Conservation (phyloP, 2,113 vertebrate species). For the Ahaetulla prasina region DNA sequence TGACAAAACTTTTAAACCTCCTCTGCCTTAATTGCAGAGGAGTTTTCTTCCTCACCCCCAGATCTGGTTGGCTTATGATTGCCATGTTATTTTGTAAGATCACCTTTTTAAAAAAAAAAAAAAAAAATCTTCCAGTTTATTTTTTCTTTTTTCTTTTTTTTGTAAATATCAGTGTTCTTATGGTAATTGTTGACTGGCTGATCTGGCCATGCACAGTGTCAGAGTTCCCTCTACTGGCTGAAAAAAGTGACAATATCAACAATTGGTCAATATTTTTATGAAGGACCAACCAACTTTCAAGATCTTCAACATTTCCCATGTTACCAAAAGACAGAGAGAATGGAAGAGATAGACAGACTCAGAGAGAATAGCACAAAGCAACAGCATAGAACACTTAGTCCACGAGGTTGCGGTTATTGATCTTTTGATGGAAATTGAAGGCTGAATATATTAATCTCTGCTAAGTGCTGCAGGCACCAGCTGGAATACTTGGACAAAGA, state of each 20-base stretch:
- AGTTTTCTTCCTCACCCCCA: neutral
- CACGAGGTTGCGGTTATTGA: neutral
- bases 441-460: neutral
- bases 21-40: neutral
- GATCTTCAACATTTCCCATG: neutral
- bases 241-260: neutral
- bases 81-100: neutral
- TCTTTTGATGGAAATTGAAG: neutral
- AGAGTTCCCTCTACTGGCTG: conserved; percentile 58
- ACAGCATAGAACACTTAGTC: too few species aligned
- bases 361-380: neutral
- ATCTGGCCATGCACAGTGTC: conserved; percentile 30
- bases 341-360: neutral
- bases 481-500: neutral
- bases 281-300: neutral
- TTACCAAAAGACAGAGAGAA: neutral
- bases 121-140: neutral
- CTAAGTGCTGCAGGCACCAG: neutral
- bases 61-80: neutral
- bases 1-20: neutral
- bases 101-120: neutral
- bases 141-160: neutral
- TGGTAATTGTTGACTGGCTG: neutral
- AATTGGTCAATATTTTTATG: neutral
- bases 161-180: neutral